phyloP scores from a whole-genome alignment of 2,888 invertebrate species.

The Alitta virens region DNA sequence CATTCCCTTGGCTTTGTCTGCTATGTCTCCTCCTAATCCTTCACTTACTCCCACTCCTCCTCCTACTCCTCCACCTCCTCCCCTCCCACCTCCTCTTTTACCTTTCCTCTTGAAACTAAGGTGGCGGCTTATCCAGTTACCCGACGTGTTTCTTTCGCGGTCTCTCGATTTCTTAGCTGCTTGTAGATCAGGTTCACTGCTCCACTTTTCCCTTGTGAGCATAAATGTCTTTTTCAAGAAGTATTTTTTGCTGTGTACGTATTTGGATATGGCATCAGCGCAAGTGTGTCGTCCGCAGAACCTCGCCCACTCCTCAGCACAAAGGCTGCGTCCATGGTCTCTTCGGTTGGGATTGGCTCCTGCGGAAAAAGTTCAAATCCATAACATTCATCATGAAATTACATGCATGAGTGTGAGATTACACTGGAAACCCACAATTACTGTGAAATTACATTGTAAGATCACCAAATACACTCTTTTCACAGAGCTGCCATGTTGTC shows the following conservation, averaged over 20 bases:
- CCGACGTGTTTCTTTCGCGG: conserved; percentile 3
- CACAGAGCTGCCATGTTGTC: too few relatives aligned
- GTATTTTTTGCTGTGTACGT: conserved; percentile 53
- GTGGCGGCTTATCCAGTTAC: conserved; percentile 31
- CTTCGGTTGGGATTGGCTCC: conserved; percentile 70
- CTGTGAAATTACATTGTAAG: too few relatives aligned
- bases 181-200: conserved; percentile 61
- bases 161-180: not conserved
- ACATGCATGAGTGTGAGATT: too few relatives aligned
- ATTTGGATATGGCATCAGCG: conserved; percentile 71
- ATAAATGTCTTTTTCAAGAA: conserved; percentile 39
- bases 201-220: conserved; percentile 58
- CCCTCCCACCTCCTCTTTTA: not conserved
- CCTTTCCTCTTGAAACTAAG: conserved; percentile 29
- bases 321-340: conserved; percentile 68
- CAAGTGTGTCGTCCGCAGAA: conserved; percentile 71
- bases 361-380: too few relatives aligned
- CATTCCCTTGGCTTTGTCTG: not conserved
- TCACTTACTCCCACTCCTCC: not conserved
- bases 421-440: too few relatives aligned
- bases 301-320: conserved; percentile 75
- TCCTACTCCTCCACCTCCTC: not conserved
- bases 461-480: too few relatives aligned
- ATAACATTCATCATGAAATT: too few relatives aligned
- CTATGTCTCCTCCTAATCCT: not conserved